Evolutionary conservation across 2,113 vertebrate species (phyloP).

Genomic region (Reinhardtius hippoglossoides): DNA sequence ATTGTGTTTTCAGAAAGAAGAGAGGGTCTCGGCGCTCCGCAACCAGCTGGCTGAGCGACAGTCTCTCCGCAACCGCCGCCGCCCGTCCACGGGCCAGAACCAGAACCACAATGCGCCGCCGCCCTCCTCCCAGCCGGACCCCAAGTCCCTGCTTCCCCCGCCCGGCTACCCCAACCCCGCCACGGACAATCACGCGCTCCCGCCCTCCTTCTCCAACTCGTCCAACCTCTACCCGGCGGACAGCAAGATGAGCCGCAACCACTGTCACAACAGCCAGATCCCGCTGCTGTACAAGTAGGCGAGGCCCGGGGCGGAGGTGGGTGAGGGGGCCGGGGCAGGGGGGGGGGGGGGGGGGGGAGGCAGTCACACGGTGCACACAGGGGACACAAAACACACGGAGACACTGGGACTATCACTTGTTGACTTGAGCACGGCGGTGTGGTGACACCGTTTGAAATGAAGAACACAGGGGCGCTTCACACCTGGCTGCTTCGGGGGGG

Average conservation of each 20-base stretch:
- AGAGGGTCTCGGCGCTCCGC: conserved; percentile 90
- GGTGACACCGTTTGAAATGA: background rate
- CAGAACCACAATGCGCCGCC: conserved; percentile 81
- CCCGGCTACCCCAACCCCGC: conserved; percentile 84
- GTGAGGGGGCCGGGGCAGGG: too few relatives aligned
- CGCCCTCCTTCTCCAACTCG: conserved; percentile 85
- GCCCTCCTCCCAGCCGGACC: conserved; percentile 72
- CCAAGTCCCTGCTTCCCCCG: conserved; percentile 83
- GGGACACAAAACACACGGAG: conserved; percentile 48
- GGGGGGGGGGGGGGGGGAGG: accelerated
- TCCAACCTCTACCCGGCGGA: conserved; percentile 87
- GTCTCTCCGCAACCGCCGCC: conserved; percentile 89
- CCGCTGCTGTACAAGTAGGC: conserved; percentile 90
- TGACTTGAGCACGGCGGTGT: conserved; percentile 43
- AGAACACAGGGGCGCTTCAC: conserved; percentile 40
- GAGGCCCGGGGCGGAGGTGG: background rate
- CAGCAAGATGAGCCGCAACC: conserved; percentile 89
- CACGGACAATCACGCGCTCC: conserved; percentile 82
- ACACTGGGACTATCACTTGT: conserved; percentile 69
- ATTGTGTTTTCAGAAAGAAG: conserved; percentile 86
- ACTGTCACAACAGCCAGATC: conserved; percentile 92
- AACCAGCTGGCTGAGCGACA: conserved; percentile 91
- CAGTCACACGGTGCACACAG: conserved; percentile 14
- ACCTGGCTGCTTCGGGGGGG: conserved; percentile 23
- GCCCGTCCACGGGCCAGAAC: conserved; percentile 81